Percentiles rank a stretch among this genome's conserved stretches.
phyloP scores from a whole-genome alignment of 2,888 invertebrate species.

The Lasioglossum oenotherae region DNA sequence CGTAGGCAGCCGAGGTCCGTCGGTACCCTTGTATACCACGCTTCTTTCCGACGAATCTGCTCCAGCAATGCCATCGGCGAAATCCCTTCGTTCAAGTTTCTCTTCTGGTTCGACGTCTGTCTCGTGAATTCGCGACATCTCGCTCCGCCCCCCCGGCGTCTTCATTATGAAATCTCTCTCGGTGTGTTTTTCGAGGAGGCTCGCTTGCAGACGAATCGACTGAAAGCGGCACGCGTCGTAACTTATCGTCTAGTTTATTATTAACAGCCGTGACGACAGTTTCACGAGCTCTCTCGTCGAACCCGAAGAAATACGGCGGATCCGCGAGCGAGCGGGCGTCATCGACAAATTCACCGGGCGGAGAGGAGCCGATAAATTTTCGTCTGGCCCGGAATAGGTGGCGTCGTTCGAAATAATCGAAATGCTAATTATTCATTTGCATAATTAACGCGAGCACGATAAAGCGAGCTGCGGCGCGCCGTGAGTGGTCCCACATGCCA shows the following conservation, averaged over 20 bases:
- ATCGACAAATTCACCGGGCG: slow-evolving; percentile 26
- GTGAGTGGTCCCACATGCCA: slow-evolving; percentile 69
- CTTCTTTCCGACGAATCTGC: slow-evolving; percentile 17
- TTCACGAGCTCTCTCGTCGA: slow-evolving; percentile 38
- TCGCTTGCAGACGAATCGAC: slow-evolving; percentile 31
- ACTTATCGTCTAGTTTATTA: slow-evolving; percentile 60
- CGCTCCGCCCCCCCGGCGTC: slow-evolving; percentile 41
- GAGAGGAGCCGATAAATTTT: slow-evolving; percentile 50
- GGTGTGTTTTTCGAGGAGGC: slow-evolving; percentile 47
- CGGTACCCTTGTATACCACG: not conserved
- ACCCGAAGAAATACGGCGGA: not conserved
- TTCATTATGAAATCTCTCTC: slow-evolving; percentile 51
- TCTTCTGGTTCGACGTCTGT: not conserved
- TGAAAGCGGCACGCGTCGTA: slow-evolving; percentile 36
- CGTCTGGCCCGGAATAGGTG: slow-evolving; percentile 33
- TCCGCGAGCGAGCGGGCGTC: not conserved
- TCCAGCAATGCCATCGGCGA: not conserved
- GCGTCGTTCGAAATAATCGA: slow-evolving; percentile 78
- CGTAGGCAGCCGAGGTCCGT: slow-evolving; percentile 19
- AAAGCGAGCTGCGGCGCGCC: slow-evolving; percentile 69
- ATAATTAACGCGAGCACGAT: slow-evolving; percentile 81
- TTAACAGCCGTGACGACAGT: slow-evolving; percentile 57
- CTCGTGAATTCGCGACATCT: slow-evolving; percentile 26
- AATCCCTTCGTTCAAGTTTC: slow-evolving; percentile 27
- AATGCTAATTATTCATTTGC: slow-evolving; percentile 82